These are phyloP conservation scores for Agonopterix alstromeriana DNA, from an alignment of 2,888 invertebrate species.

Conservation along the genomic window DNA sequence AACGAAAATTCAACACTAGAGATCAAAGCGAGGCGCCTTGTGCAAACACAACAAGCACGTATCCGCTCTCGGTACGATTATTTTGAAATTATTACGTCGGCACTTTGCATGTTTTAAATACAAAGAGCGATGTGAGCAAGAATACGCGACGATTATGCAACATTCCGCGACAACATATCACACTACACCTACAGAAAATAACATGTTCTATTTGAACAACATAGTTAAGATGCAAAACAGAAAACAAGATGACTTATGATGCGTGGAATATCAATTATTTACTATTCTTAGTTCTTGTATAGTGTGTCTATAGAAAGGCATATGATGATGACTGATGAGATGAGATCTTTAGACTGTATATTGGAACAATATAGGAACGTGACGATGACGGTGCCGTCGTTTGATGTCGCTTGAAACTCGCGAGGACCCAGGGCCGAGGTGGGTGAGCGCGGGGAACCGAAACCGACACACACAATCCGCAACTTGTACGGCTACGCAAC, in stretches of 20 bases:
- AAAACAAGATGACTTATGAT: too few relatives aligned
- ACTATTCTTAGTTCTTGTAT: too few relatives aligned
- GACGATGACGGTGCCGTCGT: slow-evolving; percentile 13
- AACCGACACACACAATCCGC: slow-evolving; percentile 15
- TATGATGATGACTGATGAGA: too few relatives aligned
- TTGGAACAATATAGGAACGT: slow-evolving; percentile 17
- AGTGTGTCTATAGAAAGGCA: too few relatives aligned
- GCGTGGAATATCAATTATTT: too few relatives aligned
- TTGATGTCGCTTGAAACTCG: slow-evolving; percentile 5
- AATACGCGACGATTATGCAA: slow-evolving; percentile 49
- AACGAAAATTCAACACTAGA: slow-evolving; percentile 4
- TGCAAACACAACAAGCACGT: slow-evolving; percentile 18
- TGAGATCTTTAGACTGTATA: too few relatives aligned
- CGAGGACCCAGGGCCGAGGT: slow-evolving; percentile 22
- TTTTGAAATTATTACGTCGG: slow-evolving; percentile 45
- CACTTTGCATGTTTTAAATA: slow-evolving; percentile 55
- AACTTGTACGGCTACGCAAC: background rate
- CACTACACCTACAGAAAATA: too few relatives aligned
- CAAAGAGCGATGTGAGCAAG: slow-evolving; percentile 44
- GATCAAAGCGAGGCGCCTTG: slow-evolving; percentile 19
- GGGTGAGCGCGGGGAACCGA: slow-evolving; percentile 26
- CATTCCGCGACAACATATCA: slow-evolving; percentile 18
- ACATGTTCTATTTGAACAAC: too few relatives aligned
- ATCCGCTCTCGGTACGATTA: slow-evolving; percentile 23
- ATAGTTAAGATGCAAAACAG: too few relatives aligned